Evolutionary conservation across 1,140 invertebrate genomes (phyloP).

Genomic region (Philotrypesis tridentata): DNA sequence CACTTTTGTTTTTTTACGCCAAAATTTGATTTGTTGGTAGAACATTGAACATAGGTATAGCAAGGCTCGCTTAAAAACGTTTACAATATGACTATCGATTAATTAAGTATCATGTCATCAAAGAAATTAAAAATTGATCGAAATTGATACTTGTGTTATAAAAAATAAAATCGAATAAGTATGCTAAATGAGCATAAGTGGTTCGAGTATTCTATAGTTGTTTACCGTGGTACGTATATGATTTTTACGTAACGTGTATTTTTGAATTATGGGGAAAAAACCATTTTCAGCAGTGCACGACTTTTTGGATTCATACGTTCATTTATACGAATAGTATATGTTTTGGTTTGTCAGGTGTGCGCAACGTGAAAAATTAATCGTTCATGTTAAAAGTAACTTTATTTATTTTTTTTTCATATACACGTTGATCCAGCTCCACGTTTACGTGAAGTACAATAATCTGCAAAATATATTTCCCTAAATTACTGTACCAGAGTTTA

Average conservation of each 20-base stretch:
- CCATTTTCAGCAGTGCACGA: no score
- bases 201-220: no score
- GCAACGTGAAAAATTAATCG: background rate
- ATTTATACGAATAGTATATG: no score
- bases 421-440: background rate
- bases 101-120: background rate
- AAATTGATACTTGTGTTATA: background rate
- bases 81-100: no score
- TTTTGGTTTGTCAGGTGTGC: background rate
- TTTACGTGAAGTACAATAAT: constrained; percentile 17
- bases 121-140: background rate
- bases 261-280: no score
- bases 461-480: constrained; percentile 4
- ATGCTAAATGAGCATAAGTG: no score
- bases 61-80: no score
- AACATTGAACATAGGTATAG: no score
- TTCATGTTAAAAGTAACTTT: background rate
- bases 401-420: constrained; percentile 12
- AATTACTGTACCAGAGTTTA: background rate
- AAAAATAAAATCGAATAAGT: background rate
- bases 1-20: background rate
- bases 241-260: no score
- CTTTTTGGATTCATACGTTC: no score
- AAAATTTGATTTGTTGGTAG: background rate
- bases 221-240: no score